A percentile compares a stretch with the other conserved stretches of the same genome.
These are phyloP conservation scores for Myocastor coypus DNA, from an alignment of 2,113 vertebrate genomes.

Conservation along the genomic window DNA sequence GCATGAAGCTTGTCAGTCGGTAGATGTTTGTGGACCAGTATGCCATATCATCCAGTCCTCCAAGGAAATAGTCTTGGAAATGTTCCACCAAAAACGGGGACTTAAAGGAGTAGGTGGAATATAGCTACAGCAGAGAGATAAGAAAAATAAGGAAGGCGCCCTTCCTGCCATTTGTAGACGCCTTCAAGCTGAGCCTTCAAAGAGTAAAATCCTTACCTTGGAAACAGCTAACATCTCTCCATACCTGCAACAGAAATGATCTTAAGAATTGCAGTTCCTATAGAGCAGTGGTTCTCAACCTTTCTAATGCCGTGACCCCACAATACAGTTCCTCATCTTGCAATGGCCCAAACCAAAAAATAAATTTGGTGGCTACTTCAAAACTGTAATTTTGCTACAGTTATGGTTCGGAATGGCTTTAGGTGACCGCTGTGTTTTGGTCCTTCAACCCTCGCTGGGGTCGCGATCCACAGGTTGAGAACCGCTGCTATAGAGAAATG, in stretches of 20 bases:
- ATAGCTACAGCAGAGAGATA: constrained; percentile 82
- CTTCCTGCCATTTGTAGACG: fast-evolving
- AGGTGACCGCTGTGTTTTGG: too few species aligned
- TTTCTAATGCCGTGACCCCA: too few species aligned
- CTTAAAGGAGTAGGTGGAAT: constrained; percentile 85
- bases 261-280: background rate
- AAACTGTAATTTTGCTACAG: too few species aligned
- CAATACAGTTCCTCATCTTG: too few species aligned
- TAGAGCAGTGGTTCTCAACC: too few species aligned
- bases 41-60: constrained; percentile 89
- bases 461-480: too few species aligned
- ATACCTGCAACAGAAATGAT: constrained; percentile 80
- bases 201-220: constrained; percentile 82
- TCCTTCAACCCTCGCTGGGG: too few species aligned
- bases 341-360: too few species aligned
- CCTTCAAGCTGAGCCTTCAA: background rate
- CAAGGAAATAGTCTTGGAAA: constrained; percentile 90
- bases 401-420: too few species aligned
- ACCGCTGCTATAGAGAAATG: too few species aligned
- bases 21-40: constrained; percentile 89
- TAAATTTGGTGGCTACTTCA: too few species aligned
- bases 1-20: constrained; percentile 83
- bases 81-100: constrained; percentile 89
- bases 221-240: constrained; percentile 86
- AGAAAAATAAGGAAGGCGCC: background rate